Evolutionary conservation across 2,113 vertebrate species (phyloP).

Genomic region (Zootoca vivipara): DNA sequence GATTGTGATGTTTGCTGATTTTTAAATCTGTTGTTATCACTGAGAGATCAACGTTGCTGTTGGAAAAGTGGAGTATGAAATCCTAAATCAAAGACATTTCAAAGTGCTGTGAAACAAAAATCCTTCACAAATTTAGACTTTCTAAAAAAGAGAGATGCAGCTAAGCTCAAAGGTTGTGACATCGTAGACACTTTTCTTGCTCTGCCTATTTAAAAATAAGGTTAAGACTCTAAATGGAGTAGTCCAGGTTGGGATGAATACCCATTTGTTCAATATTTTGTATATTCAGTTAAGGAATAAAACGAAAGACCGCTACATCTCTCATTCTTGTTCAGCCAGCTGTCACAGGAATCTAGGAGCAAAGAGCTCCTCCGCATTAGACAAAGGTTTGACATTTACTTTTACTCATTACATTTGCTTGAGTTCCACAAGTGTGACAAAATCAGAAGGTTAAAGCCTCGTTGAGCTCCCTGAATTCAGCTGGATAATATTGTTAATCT

Average conservation of each 20-base stretch:
- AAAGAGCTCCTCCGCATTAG: neutral
- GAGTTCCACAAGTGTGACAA: slow-evolving; percentile 45
- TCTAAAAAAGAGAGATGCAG: neutral
- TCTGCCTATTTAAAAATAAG: neutral
- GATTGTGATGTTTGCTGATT: too few relatives aligned
- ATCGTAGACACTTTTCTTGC: neutral
- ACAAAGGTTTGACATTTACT: slow-evolving; percentile 35
- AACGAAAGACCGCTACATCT: neutral
- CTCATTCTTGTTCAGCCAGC: neutral
- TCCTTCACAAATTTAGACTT: neutral
- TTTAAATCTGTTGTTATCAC: too few relatives aligned
- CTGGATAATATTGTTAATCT: slow-evolving; percentile 71
- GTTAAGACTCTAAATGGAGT: neutral
- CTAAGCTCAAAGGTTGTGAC: neutral
- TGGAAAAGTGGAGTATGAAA: too few relatives aligned
- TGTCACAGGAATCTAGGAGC: slow-evolving; percentile 1
- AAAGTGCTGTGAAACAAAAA: neutral
- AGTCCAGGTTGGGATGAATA: neutral
- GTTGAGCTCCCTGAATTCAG: slow-evolving; percentile 62
- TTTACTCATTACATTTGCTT: slow-evolving; percentile 45
- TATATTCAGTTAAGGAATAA: neutral
- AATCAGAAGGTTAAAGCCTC: slow-evolving; percentile 59
- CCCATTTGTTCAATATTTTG: neutral
- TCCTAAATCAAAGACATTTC: too few relatives aligned
- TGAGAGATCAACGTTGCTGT: too few relatives aligned